Evolutionary conservation across 2,888 invertebrate genomes (phyloP).

Genomic region (Dioctria linearis): DNA sequence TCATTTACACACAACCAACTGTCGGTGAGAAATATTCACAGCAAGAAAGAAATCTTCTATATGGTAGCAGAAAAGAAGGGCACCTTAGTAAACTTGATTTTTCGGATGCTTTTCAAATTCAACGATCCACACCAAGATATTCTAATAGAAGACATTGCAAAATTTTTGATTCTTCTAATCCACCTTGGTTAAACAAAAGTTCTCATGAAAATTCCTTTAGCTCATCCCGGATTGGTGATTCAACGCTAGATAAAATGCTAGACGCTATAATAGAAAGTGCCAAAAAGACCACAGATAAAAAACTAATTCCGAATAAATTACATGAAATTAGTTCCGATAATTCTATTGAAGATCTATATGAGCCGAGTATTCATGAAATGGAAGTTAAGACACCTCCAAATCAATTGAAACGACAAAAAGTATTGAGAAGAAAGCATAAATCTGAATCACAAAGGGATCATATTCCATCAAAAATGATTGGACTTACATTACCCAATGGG

Average conservation of each 20-base stretch:
- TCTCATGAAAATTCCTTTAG: conserved; percentile 63
- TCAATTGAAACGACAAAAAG: conserved; percentile 68
- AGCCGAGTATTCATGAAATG: conserved; percentile 68
- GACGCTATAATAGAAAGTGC: conserved; percentile 70
- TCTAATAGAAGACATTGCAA: conserved; percentile 22
- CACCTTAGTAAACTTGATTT: not conserved
- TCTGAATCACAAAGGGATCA: conserved; percentile 5
- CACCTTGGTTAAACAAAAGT: not conserved
- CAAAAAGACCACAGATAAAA: conserved; percentile 63
- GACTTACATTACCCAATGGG: conserved; percentile 67
- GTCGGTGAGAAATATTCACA: conserved; percentile 61
- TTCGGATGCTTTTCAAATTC: conserved; percentile 7
- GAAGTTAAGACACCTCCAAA: conserved; percentile 69
- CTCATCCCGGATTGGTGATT: conserved; percentile 69
- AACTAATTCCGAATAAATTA: not conserved
- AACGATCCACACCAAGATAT: not conserved
- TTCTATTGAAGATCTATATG: conserved; percentile 36
- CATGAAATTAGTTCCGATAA: not conserved
- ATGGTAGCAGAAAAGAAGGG: not conserved
- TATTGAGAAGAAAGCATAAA: conserved; percentile 65
- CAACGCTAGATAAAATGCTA: conserved; percentile 69
- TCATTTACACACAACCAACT: conserved; percentile 59
- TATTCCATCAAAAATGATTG: conserved; percentile 58
- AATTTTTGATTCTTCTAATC: conserved; percentile 17
- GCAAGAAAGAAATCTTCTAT: not conserved